Evolutionary conservation across 2,888 invertebrate species (phyloP).

Genomic region (Sympetrum striolatum): DNA sequence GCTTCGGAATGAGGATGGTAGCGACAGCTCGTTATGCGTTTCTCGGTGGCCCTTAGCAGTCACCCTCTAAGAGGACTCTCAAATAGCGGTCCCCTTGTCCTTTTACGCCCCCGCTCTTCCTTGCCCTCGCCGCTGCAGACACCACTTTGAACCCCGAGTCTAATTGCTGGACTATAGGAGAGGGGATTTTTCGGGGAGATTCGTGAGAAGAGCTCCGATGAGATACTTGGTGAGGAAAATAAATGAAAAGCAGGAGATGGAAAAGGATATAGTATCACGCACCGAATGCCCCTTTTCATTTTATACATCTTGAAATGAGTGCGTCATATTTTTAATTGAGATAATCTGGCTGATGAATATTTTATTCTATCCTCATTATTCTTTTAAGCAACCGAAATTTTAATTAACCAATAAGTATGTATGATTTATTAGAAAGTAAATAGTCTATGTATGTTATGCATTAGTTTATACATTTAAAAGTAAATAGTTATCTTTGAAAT

Average conservation of each 20-base stretch:
- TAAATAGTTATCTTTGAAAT: no score
- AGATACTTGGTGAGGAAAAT: background rate
- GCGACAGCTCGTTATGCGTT: constrained; percentile 39
- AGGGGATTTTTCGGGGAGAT: background rate
- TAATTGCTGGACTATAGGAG: constrained; percentile 5
- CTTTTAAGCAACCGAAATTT: no score
- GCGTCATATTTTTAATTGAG: no score
- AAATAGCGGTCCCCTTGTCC: constrained; percentile 28
- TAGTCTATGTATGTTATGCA: no score
- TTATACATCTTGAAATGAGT: no score
- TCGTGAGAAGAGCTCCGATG: background rate
- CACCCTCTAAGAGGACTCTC: background rate
- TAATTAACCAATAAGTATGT: no score
- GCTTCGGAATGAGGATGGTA: background rate
- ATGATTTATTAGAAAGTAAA: no score
- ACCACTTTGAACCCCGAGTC: constrained; percentile 26
- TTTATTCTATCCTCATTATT: no score
- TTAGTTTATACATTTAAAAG: no score
- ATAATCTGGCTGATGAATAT: no score
- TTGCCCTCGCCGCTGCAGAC: background rate
- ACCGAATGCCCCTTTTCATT: background rate
- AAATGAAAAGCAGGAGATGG: background rate
- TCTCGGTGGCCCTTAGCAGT: constrained; percentile 23
- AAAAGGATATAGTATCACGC: background rate
- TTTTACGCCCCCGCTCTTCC: background rate